phyloP scores from a whole-genome alignment of 2,888 invertebrate genomes.

The Eilema depressum region DNA sequence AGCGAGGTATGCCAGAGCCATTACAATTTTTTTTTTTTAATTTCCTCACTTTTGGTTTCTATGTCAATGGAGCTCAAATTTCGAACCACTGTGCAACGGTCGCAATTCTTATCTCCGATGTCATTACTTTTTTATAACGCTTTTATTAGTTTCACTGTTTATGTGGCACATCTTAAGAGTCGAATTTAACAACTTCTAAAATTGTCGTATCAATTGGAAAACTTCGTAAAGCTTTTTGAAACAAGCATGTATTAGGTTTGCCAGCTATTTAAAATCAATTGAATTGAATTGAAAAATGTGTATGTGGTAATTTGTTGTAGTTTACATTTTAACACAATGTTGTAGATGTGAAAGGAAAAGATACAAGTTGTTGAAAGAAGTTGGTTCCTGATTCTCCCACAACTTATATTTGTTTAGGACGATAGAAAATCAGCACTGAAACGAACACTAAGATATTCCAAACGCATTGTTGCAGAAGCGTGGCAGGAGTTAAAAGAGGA shows the following conservation, averaged over 20 bases:
- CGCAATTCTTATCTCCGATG: neutral
- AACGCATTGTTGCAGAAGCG: too few relatives aligned
- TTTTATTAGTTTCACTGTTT: neutral
- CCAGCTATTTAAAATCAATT: neutral
- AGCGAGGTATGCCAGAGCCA: too few relatives aligned
- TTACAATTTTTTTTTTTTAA: too few relatives aligned
- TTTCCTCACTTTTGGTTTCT: too few relatives aligned
- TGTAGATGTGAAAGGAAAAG: too few relatives aligned
- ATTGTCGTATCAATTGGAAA: neutral
- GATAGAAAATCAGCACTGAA: neutral
- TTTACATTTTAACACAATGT: too few relatives aligned
- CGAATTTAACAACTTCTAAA: constrained; percentile 4
- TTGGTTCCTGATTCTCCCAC: neutral
- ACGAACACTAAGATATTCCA: neutral
- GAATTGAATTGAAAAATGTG: neutral
- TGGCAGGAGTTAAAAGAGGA: too few relatives aligned
- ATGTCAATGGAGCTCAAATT: too few relatives aligned
- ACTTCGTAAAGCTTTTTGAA: neutral
- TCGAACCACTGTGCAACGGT: too few relatives aligned
- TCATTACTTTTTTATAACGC: neutral
- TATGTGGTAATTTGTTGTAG: too few relatives aligned
- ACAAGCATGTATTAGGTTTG: neutral
- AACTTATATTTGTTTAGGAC: neutral
- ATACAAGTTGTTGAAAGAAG: too few relatives aligned
- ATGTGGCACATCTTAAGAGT: neutral